Conservation (phyloP, 2,113 vertebrate genomes). For the Daphoenositta chrysoptera region DNA sequence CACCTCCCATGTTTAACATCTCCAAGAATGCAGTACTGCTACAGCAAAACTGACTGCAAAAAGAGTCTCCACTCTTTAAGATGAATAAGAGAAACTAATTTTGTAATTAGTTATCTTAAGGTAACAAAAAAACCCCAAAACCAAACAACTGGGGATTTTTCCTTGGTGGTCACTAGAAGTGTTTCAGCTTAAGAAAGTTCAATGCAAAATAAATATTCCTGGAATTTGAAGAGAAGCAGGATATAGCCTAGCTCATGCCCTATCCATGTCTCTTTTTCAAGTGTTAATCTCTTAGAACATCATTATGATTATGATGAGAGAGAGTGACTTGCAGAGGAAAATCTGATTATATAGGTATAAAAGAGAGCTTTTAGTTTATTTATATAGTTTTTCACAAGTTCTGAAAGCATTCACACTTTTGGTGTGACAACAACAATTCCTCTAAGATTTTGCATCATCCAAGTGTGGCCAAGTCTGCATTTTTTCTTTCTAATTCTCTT, state of each 20-base stretch:
- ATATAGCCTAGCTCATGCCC: background rate
- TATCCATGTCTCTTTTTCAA: background rate
- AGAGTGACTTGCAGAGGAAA: background rate
- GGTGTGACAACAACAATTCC: background rate
- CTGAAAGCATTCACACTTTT: background rate
- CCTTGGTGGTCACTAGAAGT: background rate
- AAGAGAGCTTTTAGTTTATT: background rate
- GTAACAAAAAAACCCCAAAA: no score
- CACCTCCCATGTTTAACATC: background rate
- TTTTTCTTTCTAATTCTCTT: background rate
- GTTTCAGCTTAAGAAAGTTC: background rate
- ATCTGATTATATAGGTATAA: background rate
- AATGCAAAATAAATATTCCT: background rate
- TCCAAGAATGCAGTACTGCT: no score
- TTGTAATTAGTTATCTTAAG: background rate
- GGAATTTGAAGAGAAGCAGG: background rate
- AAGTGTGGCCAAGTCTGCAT: background rate
- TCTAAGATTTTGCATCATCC: background rate
- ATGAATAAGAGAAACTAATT: background rate
- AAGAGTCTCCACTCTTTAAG: background rate
- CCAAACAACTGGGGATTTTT: background rate
- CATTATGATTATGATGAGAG: fast-evolving
- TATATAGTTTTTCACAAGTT: background rate
- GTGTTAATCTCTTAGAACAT: background rate
- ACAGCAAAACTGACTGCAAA: background rate